Evolutionary conservation across 2,888 invertebrate genomes (phyloP).

Genomic region (Drosophila diplacantha): DNA sequence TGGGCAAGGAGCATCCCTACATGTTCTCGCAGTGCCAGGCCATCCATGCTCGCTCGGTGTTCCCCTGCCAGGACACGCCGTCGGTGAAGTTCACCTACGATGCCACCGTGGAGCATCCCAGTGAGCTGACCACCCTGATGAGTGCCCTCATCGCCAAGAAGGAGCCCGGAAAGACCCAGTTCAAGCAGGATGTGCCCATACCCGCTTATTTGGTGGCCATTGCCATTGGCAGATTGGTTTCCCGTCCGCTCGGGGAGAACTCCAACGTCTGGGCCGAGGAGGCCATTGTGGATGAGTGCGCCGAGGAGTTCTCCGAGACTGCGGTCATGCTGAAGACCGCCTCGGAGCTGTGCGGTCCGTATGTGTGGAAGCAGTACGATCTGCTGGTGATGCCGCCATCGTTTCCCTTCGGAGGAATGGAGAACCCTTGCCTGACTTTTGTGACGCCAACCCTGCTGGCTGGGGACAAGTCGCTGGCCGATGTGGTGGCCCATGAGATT

Average conservation of each 20-base stretch:
- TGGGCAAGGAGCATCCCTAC: slow-evolving; percentile 91
- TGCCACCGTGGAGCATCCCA: slow-evolving; percentile 85
- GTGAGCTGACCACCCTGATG: slow-evolving; percentile 90
- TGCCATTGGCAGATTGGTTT: slow-evolving; percentile 89
- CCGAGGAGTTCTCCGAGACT: slow-evolving; percentile 93
- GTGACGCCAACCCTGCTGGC: slow-evolving; percentile 95
- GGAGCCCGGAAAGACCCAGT: slow-evolving; percentile 79
- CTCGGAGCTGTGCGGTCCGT: slow-evolving; percentile 90
- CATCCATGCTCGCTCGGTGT: slow-evolving; percentile 91
- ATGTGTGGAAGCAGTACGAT: slow-evolving; percentile 95
- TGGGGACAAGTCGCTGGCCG: slow-evolving; percentile 92
- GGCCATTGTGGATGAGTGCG: slow-evolving; percentile 88
- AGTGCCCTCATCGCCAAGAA: slow-evolving; percentile 84
- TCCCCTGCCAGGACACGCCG: slow-evolving; percentile 96
- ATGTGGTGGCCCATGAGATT: slow-evolving; percentile 96
- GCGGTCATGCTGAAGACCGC: slow-evolving; percentile 89
- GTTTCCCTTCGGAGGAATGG: slow-evolving; percentile 98
- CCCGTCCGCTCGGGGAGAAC: slow-evolving; percentile 85
- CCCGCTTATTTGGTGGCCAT: slow-evolving; percentile 94
- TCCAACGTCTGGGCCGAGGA: slow-evolving; percentile 94
- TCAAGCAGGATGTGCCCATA: slow-evolving; percentile 88
- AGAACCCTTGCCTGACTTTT: slow-evolving; percentile 97
- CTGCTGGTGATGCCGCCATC: slow-evolving; percentile 90
- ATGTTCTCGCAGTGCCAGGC: slow-evolving; percentile 92
- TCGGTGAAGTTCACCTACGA: slow-evolving; percentile 91